A percentile compares a stretch with the other conserved stretches of the same genome.
Evolutionary conservation across 2,888 invertebrate species (phyloP).

Genomic region (Tortricodes alternella): DNA sequence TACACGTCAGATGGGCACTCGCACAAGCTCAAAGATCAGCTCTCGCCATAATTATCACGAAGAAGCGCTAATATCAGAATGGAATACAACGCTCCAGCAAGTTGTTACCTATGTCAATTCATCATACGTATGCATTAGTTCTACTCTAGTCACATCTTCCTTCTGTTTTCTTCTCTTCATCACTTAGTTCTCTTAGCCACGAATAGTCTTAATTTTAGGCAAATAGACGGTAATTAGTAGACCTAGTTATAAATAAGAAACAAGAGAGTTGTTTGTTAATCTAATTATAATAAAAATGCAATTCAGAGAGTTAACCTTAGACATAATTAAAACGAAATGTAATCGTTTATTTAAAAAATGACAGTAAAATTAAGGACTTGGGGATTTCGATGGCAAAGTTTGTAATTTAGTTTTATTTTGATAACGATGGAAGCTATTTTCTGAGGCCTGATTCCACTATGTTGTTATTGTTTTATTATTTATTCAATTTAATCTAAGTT

Average conservation of each 20-base stretch:
- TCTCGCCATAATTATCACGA: no score
- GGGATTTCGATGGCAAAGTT: constrained; percentile 56
- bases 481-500: constrained; percentile 53
- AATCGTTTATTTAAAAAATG: constrained; percentile 65
- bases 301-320: constrained; percentile 80
- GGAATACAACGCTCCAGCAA: constrained; percentile 29
- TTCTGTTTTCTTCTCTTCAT: constrained; percentile 41
- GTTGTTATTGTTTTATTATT: constrained; percentile 48
- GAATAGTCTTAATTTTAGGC: constrained; percentile 66
- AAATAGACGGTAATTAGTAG: constrained; percentile 68
- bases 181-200: constrained; percentile 59
- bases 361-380: constrained; percentile 51
- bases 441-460: constrained; percentile 39
- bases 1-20: no score
- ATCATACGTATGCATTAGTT: constrained; percentile 47
- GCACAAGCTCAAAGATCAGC: no score
- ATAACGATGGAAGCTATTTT: constrained; percentile 40
- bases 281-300: constrained; percentile 75
- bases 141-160: constrained; percentile 39
- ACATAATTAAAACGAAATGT: constrained; percentile 59
- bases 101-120: constrained; percentile 57
- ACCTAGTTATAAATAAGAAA: constrained; percentile 61
- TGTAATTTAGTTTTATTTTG: constrained; percentile 38
- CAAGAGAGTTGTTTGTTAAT: constrained; percentile 79
- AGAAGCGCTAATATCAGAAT: background rate